phyloP scores from a whole-genome alignment of 1,140 invertebrate genomes.

The Belonocnema kinseyi region DNA sequence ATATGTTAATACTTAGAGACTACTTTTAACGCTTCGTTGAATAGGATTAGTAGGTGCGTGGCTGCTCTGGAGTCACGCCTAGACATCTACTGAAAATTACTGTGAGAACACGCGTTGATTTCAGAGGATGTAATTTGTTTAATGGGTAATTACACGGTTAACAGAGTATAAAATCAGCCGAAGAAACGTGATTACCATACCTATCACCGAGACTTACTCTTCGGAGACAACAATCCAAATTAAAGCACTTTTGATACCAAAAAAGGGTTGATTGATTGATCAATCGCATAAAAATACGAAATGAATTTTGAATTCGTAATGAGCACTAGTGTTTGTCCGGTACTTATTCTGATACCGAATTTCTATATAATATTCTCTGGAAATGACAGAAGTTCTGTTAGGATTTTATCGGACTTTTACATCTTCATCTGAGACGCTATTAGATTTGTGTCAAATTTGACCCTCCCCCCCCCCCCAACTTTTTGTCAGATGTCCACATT shows the following conservation, averaged over 20 bases:
- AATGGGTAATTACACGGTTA: conserved; percentile 28
- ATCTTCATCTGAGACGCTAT: no score
- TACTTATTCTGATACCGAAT: no score
- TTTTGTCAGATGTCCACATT: no score
- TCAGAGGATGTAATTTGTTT: conserved; percentile 16
- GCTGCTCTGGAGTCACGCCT: conserved; percentile 8
- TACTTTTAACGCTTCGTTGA: conserved; percentile 14
- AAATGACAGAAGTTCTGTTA: no score
- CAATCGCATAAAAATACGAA: no score
- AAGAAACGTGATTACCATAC: conserved; percentile 9
- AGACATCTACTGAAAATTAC: conserved; percentile 23
- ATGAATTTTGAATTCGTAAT: no score
- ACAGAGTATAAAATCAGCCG: conserved; percentile 7
- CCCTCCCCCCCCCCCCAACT: no score
- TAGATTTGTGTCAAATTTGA: no score
- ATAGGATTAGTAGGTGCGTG: conserved; percentile 8
- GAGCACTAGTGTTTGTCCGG: no score
- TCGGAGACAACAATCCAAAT: not conserved
- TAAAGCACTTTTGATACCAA: not conserved
- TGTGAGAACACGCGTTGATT: conserved; percentile 27
- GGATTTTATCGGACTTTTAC: no score
- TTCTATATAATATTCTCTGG: no score
- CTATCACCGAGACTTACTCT: not conserved
- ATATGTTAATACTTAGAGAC: not conserved
- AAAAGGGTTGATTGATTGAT: not conserved